These are phyloP conservation scores for Zaprionus taronus DNA, from an alignment of 1,140 invertebrate genomes.

Conservation along the genomic window DNA sequence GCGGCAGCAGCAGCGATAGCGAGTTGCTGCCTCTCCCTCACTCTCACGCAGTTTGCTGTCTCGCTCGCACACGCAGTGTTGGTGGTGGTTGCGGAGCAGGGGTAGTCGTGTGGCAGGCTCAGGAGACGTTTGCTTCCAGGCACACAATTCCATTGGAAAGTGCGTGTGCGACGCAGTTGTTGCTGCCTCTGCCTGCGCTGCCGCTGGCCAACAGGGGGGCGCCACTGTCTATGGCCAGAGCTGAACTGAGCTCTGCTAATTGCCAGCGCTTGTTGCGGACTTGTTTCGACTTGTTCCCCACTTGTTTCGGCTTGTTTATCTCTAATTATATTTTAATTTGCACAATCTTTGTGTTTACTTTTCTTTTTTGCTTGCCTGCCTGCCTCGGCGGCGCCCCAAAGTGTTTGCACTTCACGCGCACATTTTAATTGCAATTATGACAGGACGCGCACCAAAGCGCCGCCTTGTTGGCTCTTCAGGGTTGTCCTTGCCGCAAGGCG, in stretches of 20 bases:
- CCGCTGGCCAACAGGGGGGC: slow-evolving; percentile 57
- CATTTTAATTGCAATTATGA: slow-evolving; percentile 83
- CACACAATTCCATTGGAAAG: slow-evolving; percentile 75
- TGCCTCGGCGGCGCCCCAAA: slow-evolving; percentile 49
- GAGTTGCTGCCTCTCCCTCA: slow-evolving; percentile 24
- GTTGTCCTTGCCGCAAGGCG: slow-evolving; percentile 77
- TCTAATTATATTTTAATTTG: slow-evolving; percentile 84
- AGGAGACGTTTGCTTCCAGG: slow-evolving; percentile 62
- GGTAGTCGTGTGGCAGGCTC: slow-evolving; percentile 14
- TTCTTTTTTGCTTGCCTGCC: slow-evolving; percentile 35
- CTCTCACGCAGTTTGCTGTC: slow-evolving; percentile 2
- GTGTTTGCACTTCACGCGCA: slow-evolving; percentile 74
- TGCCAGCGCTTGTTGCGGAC: slow-evolving; percentile 43
- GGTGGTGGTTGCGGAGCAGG: slow-evolving; percentile 20
- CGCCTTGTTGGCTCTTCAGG: slow-evolving; percentile 15
- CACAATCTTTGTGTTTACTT: slow-evolving; percentile 52
- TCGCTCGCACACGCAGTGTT: slow-evolving; percentile 40
- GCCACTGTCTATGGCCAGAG: slow-evolving; percentile 31
- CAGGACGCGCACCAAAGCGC: slow-evolving; percentile 15
- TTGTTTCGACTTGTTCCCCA: slow-evolving; percentile 32
- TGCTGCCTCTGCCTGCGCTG: slow-evolving; percentile 11
- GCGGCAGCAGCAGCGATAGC: slow-evolving; percentile 10
- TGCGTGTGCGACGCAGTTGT: slow-evolving; percentile 57
- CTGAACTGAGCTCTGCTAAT: slow-evolving; percentile 35
- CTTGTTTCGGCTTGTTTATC: slow-evolving; percentile 66